Evolutionary conservation across 2,113 vertebrate genomes (phyloP), one percentile per base, ranked within the genome.

Genomic region (Pangasianodon gigas): DNA sequence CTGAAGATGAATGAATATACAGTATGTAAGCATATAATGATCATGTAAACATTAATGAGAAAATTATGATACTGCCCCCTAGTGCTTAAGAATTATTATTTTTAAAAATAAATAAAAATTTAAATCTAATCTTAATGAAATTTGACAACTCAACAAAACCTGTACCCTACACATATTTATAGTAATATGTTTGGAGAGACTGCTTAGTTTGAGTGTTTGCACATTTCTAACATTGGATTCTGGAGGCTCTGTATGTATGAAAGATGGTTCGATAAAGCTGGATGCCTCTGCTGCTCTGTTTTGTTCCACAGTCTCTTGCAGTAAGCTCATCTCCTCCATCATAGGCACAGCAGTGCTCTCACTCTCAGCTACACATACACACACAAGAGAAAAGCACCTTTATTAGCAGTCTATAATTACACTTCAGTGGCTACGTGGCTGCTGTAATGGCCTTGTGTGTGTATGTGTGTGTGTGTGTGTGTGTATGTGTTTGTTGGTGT

Each of bases 211-310:
- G 62, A 56, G 77, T 60, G 44, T 37, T 14, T 54, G 52, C 21
- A 26, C 48, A 60, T 60, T 51, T 87, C 87, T 92, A 94, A 95
- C 95, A 19, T 54, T 81, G 19, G 37, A 11, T 62, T 21, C 81
- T 5, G 91, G 90, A 32, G 0, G 24, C 54, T 89, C 89, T 84
- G 56, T 37, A 58, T 86, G 46, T 71, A n/a, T 84, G 29, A 83
- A 56, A 60, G 82, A 75, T 16, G 44, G 32, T 16, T 90, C 75
- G 19, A 84, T 52, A 19, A 62, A 84, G n/a, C 79, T 79, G 69
- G 51, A 67, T 75, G 21, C 18, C 46, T 81, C 84, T n/a, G 44
- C 54, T 80, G 74, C 21, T 44, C 37, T 87, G 58, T 93, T 89
- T 21, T 60, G 46, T 75, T 79, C 69, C 24, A 74, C 2, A 0